A percentile compares a stretch with the other conserved stretches of the same genome.
Evolutionary conservation across 1,140 invertebrate species (phyloP).

Genomic region (Rhizoglyphus robini): DNA sequence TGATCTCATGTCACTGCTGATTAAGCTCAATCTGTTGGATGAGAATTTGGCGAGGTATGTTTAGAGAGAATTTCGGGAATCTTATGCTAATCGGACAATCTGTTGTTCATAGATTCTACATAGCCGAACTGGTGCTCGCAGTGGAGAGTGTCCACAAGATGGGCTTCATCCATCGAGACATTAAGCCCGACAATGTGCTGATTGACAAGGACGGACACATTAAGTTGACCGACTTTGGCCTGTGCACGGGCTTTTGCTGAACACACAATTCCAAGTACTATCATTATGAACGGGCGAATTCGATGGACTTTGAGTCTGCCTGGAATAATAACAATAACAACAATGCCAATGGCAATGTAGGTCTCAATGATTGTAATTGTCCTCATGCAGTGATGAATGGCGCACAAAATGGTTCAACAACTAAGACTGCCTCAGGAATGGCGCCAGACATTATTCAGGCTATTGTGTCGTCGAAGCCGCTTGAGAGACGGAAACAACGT

Average conservation of each 20-base stretch:
- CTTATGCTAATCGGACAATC: conserved; percentile 23
- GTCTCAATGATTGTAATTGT: conserved; percentile 33
- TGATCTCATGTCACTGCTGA: conserved; percentile 99
- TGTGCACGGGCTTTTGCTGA: conserved; percentile 97
- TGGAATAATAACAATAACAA: conserved; percentile 27
- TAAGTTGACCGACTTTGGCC: conserved; percentile 95
- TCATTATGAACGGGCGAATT: conserved; percentile 89
- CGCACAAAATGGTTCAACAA: conserved; percentile 24
- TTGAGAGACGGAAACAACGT: conserved; percentile 60
- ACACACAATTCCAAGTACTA: conserved; percentile 98
- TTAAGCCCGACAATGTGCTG: conserved; percentile 97
- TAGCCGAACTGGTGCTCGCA: conserved; percentile 91
- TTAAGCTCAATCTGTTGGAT: conserved; percentile 96
- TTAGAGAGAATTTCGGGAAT: background rate
- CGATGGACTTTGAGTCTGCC: conserved; percentile 60
- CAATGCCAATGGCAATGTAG: conserved; percentile 46
- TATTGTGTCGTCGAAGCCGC: too few relatives aligned
- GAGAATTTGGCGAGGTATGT: conserved; percentile 73
- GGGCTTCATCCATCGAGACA: conserved; percentile 98
- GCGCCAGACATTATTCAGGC: too few relatives aligned
- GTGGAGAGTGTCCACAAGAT: conserved; percentile 99
- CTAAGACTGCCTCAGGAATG: too few relatives aligned
- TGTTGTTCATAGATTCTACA: conserved; percentile 77
- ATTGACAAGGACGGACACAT: conserved; percentile 94
- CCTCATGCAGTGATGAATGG: background rate